These are phyloP conservation scores for Agrochola lychnidis DNA, from an alignment of 2,888 invertebrate genomes.

Conservation along the genomic window DNA sequence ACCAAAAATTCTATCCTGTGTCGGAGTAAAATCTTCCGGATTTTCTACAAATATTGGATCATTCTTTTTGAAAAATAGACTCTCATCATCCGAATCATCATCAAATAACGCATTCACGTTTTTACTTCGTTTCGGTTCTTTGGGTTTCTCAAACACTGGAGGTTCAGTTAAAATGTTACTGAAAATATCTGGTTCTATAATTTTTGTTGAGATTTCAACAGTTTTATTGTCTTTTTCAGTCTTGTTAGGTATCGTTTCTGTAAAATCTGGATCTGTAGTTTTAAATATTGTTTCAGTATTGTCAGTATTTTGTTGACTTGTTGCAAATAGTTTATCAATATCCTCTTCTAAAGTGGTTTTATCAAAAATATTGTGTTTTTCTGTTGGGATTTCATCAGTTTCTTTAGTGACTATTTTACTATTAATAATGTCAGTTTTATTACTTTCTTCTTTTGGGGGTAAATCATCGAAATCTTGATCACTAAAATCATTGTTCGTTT, in stretches of 20 bases:
- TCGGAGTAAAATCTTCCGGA: slow-evolving; percentile 72
- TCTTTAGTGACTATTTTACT: slow-evolving; percentile 1
- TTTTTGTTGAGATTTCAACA: slow-evolving; percentile 18
- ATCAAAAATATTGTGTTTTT: slow-evolving; percentile 53
- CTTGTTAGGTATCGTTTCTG: slow-evolving; percentile 26
- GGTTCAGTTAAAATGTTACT: slow-evolving; percentile 80
- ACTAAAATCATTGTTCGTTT: slow-evolving; percentile 48
- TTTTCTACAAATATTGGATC: slow-evolving; percentile 80
- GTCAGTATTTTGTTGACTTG: slow-evolving; percentile 9
- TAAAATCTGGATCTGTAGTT: slow-evolving; percentile 22
- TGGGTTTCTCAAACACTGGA: slow-evolving; percentile 84
- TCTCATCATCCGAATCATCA: slow-evolving; percentile 87
- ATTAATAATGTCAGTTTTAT: neutral
- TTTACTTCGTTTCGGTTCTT: slow-evolving; percentile 84
- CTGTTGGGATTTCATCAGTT: neutral
- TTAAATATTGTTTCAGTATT: slow-evolving; percentile 30
- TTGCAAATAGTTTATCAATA: slow-evolving; percentile 41
- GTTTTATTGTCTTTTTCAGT: slow-evolving; percentile 47
- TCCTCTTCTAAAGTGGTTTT: slow-evolving; percentile 47
- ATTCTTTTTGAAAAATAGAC: slow-evolving; percentile 84
- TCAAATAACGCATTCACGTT: slow-evolving; percentile 87
- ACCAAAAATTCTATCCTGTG: slow-evolving; percentile 76
- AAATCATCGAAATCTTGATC: slow-evolving; percentile 60
- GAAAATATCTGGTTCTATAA: slow-evolving; percentile 57
- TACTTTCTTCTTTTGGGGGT: slow-evolving; percentile 17